These are phyloP conservation scores for Acronicta alni DNA, from an alignment of 2,888 invertebrate genomes.

Conservation along the genomic window DNA sequence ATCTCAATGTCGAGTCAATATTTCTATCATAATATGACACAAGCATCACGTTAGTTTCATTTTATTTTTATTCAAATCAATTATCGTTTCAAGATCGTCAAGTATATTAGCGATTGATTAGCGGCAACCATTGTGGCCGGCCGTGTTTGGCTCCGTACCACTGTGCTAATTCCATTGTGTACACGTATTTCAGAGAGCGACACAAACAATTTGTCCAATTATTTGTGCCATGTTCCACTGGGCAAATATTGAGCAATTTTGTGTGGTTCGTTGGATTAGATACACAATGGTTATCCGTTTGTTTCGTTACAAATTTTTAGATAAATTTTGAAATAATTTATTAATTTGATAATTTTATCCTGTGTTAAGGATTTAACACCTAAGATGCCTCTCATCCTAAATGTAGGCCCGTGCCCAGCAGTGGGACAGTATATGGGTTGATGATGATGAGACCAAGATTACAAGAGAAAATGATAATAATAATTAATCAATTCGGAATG, in stretches of 20 bases:
- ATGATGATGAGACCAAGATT: neutral
- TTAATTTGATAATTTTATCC: neutral
- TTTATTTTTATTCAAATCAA: conserved; percentile 20
- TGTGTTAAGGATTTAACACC: no score
- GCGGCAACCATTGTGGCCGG: conserved; percentile 43
- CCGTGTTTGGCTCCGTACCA: conserved; percentile 47
- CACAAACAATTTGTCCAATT: conserved; percentile 74
- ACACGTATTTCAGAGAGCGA: conserved; percentile 60
- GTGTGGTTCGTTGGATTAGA: conserved; percentile 51
- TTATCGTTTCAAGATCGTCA: conserved; percentile 35
- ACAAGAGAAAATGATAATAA: no score
- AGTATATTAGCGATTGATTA: conserved; percentile 50
- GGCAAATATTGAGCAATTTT: conserved; percentile 66
- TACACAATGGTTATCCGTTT: conserved; percentile 29
- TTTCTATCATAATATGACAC: neutral
- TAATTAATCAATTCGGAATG: no score
- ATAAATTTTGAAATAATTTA: neutral
- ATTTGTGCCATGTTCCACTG: conserved; percentile 67
- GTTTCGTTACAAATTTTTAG: conserved; percentile 23
- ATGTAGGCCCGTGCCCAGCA: no score
- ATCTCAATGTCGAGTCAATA: neutral
- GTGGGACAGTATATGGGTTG: no score
- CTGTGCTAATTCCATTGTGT: conserved; percentile 53
- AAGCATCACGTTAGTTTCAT: neutral
- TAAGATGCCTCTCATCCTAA: no score